Conservation (phyloP, 1,140 invertebrate species). For the Drepana arcuata region DNA sequence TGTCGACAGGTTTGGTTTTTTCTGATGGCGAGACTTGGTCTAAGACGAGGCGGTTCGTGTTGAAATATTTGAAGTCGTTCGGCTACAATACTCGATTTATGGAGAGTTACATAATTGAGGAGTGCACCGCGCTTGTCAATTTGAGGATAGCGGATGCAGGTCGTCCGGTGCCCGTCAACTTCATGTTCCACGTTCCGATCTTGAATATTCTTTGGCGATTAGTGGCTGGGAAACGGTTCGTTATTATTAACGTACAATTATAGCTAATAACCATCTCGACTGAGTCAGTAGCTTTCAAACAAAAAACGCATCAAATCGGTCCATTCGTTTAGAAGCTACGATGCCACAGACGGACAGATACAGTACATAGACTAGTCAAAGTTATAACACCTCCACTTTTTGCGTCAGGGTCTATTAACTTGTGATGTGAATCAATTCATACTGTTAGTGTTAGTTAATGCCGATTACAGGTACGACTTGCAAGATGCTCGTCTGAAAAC, state of each 20-base stretch:
- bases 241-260: too few species aligned
- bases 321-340: too few species aligned
- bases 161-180: slow-evolving; percentile 60
- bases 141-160: slow-evolving; percentile 28
- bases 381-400: too few species aligned
- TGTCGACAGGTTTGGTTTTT: slow-evolving; percentile 78
- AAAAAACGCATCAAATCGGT: too few species aligned
- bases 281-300: too few species aligned
- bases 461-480: slow-evolving; percentile 72
- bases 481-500: slow-evolving; percentile 67
- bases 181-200: slow-evolving; percentile 74
- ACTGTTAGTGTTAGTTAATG: too few species aligned
- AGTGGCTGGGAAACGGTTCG: slow-evolving; percentile 77
- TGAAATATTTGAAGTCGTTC: slow-evolving; percentile 75
- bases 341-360: too few species aligned
- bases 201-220: slow-evolving; percentile 83
- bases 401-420: too few species aligned
- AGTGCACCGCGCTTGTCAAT: slow-evolving; percentile 71
- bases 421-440: too few species aligned
- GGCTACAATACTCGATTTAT: slow-evolving; percentile 76
- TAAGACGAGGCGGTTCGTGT: slow-evolving; percentile 73
- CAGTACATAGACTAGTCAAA: too few species aligned
- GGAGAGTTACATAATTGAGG: slow-evolving; percentile 73
- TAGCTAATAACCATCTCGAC: too few species aligned
- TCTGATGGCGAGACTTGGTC: slow-evolving; percentile 76